These are phyloP conservation scores for Arion vulgaris DNA, from an alignment of 1,140 invertebrate species.

Conservation along the genomic window DNA sequence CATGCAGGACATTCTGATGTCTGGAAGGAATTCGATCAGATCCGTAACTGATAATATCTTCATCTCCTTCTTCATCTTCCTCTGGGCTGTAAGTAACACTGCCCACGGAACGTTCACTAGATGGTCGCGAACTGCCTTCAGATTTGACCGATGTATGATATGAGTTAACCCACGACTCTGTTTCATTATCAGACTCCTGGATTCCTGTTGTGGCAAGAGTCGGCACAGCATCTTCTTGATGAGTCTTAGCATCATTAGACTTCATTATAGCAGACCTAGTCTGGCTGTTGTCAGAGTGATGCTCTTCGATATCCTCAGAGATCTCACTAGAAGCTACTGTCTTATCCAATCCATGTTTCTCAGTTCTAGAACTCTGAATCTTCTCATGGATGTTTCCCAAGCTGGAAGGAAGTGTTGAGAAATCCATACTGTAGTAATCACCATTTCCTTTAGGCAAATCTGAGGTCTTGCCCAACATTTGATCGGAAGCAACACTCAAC, in stretches of 20 bases:
- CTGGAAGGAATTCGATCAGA: constrained; percentile 41
- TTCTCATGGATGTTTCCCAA: constrained; percentile 40
- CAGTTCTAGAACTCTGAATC: constrained; percentile 44
- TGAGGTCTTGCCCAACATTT: background rate
- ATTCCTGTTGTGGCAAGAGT: constrained; percentile 32
- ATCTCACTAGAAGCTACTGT: constrained; percentile 29
- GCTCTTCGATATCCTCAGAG: constrained; percentile 54
- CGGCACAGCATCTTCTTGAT: background rate
- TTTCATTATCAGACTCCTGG: constrained; percentile 53
- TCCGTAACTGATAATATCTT: constrained; percentile 41
- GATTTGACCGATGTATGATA: constrained; percentile 41
- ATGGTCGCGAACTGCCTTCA: constrained; percentile 54
- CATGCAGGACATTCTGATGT: background rate
- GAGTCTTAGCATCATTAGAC: constrained; percentile 31
- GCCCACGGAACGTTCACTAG: constrained; percentile 51
- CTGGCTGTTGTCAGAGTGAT: constrained; percentile 18
- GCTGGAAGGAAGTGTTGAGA: constrained; percentile 45
- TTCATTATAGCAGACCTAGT: constrained; percentile 22
- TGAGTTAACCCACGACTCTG: constrained; percentile 46
- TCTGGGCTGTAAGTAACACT: constrained; percentile 40
- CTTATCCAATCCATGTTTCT: background rate
- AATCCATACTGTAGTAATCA: constrained; percentile 54
- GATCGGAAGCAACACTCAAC: too few relatives aligned
- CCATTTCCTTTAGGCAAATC: constrained; percentile 40
- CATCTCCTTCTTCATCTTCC: constrained; percentile 45